These are phyloP conservation scores for Parus major DNA, from an alignment of 2,113 vertebrate genomes.

Conservation along the genomic window DNA sequence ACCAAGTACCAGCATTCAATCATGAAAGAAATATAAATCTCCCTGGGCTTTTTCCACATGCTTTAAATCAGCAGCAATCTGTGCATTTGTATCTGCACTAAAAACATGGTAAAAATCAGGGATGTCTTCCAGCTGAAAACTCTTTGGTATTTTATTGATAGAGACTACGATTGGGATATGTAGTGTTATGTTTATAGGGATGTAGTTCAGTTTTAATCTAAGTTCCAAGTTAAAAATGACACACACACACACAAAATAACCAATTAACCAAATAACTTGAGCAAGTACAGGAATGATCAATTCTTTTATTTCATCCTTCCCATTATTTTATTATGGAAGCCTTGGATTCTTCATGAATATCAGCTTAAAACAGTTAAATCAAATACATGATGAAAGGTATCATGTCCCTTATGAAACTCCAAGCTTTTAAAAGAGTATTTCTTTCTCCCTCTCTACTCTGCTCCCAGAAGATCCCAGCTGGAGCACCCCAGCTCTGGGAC, in stretches of 20 bases:
- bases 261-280: background rate
- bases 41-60: conserved; percentile 76
- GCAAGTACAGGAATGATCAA: background rate
- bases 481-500: background rate
- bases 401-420: background rate
- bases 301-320: background rate
- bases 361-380: background rate
- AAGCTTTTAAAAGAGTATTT: background rate
- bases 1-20: conserved; percentile 75
- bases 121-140: conserved; percentile 44
- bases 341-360: background rate
- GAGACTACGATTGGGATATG: background rate
- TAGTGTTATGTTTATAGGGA: background rate
- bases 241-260: background rate
- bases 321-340: background rate
- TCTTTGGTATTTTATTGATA: conserved; percentile 27
- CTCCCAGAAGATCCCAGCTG: background rate
- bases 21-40: conserved; percentile 78
- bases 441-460: background rate
- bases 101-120: conserved; percentile 27
- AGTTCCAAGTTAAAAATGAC: conserved; percentile 9
- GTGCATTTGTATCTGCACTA: conserved; percentile 55
- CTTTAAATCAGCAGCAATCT: conserved; percentile 79
- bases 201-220: background rate
- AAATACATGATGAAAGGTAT: background rate